These are phyloP conservation scores for Streblospio benedicti DNA, from an alignment of 1,140 invertebrate genomes.

Conservation along the genomic window DNA sequence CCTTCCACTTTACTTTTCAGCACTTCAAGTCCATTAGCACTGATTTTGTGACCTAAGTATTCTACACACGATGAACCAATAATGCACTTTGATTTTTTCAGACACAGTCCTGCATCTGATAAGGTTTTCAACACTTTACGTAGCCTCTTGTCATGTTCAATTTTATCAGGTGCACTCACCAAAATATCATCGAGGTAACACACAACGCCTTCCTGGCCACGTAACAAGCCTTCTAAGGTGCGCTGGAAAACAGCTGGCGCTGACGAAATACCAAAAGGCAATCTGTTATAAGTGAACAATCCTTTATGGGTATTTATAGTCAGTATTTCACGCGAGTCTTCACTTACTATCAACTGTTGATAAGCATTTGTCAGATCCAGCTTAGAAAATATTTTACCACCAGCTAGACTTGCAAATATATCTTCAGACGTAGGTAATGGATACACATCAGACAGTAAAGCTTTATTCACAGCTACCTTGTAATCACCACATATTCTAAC, in stretches of 20 bases:
- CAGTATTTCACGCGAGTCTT: neutral
- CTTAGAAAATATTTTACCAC: neutral
- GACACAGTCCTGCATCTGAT: slow-evolving; percentile 2
- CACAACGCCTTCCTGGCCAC: slow-evolving; percentile 27
- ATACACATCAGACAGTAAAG: neutral
- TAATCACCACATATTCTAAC: neutral
- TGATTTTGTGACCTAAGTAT: slow-evolving; percentile 7
- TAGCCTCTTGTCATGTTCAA: slow-evolving; percentile 11
- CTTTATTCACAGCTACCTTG: slow-evolving; percentile 1
- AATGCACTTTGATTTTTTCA: slow-evolving; percentile 7
- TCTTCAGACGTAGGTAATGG: neutral
- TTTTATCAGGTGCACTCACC: slow-evolving; percentile 13
- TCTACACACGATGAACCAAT: neutral
- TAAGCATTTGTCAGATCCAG: slow-evolving; percentile 1
- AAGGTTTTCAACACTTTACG: neutral
- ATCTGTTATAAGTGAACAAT: slow-evolving; percentile 43
- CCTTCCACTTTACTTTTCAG: neutral
- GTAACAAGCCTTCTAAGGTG: slow-evolving; percentile 44
- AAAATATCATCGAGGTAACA: slow-evolving; percentile 20
- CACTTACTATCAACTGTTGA: neutral
- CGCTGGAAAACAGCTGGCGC: slow-evolving; percentile 50
- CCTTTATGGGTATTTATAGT: slow-evolving; percentile 9
- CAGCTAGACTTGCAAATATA: neutral
- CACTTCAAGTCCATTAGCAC: neutral
- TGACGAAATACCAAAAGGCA: slow-evolving; percentile 49